Evolutionary conservation across 2,888 invertebrate species (phyloP).

Genomic region (Luffia ferchaultella): DNA sequence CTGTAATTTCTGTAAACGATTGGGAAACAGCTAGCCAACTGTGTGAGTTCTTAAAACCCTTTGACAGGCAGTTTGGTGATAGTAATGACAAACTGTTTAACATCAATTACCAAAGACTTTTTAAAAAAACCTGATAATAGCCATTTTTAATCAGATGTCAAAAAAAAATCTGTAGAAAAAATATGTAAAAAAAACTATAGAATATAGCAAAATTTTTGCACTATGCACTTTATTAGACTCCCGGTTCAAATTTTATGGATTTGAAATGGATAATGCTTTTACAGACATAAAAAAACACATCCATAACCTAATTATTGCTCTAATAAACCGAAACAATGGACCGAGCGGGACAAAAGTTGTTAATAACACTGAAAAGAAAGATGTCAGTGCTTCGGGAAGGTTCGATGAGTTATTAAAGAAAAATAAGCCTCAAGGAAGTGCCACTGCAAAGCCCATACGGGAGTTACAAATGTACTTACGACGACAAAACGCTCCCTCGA

Average conservation of each 20-base stretch:
- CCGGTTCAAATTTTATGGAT: no score
- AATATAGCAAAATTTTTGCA: no score
- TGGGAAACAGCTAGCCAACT: neutral
- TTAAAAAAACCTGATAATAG: no score
- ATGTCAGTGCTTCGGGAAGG: constrained; percentile 5
- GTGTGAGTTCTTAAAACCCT: neutral
- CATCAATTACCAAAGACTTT: neutral
- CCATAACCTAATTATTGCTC: neutral
- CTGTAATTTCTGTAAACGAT: neutral
- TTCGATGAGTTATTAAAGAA: constrained; percentile 5
- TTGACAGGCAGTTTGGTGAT: neutral
- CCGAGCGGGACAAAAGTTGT: neutral
- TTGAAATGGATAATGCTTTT: neutral
- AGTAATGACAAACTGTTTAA: neutral
- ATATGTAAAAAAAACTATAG: no score
- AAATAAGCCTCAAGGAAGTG: constrained; percentile 4
- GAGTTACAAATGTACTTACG: constrained; percentile 8
- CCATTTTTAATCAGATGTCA: no score
- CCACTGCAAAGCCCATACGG: constrained; percentile 3
- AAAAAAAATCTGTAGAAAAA: no score
- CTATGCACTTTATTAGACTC: no score
- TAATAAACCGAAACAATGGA: neutral
- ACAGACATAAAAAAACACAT: neutral
- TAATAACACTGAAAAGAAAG: neutral
- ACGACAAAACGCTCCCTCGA: constrained; percentile 5